These are phyloP conservation scores for Collichthys lucidus DNA, from an alignment of 2,113 vertebrate species.

Conservation along the genomic window DNA sequence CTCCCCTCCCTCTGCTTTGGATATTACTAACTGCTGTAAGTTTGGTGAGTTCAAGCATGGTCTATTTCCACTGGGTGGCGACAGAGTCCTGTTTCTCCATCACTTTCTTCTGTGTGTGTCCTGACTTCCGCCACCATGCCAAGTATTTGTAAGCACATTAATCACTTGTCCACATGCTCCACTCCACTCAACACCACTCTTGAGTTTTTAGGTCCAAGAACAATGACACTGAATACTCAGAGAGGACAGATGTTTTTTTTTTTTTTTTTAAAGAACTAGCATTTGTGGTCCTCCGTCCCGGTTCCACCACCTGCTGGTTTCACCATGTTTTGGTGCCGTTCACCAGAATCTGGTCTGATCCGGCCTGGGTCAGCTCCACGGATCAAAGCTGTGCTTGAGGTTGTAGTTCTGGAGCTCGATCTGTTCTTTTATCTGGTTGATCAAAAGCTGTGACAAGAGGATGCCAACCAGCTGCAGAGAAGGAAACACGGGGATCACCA, in stretches of 20 bases:
- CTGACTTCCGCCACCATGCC: background rate
- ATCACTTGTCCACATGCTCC: background rate
- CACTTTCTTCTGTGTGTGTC: background rate
- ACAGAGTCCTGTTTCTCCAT: slow-evolving; percentile 24
- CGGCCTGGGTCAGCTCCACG: slow-evolving; percentile 81
- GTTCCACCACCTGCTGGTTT: too few relatives aligned
- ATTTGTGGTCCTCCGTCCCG: too few relatives aligned
- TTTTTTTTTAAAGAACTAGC: background rate
- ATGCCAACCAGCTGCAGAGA: slow-evolving; percentile 91
- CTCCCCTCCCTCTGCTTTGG: background rate
- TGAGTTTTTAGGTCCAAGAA: background rate
- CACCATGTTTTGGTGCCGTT: background rate
- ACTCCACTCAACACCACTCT: background rate
- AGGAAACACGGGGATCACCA: slow-evolving; percentile 23
- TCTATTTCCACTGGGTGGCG: slow-evolving; percentile 41
- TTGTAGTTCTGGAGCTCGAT: slow-evolving; percentile 91
- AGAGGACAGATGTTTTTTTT: background rate
- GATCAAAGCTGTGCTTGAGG: slow-evolving; percentile 87
- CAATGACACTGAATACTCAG: background rate
- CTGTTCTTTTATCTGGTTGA: slow-evolving; percentile 94
- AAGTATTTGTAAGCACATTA: background rate
- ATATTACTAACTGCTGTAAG: background rate
- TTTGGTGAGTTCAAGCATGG: background rate
- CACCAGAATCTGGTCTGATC: background rate
- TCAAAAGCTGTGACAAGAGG: slow-evolving; percentile 91